Percentiles rank a stretch among this genome's conserved stretches.
Conservation (phyloP, 2,797 vertebrate genomes). For the Clarias laeviceps region DNA sequence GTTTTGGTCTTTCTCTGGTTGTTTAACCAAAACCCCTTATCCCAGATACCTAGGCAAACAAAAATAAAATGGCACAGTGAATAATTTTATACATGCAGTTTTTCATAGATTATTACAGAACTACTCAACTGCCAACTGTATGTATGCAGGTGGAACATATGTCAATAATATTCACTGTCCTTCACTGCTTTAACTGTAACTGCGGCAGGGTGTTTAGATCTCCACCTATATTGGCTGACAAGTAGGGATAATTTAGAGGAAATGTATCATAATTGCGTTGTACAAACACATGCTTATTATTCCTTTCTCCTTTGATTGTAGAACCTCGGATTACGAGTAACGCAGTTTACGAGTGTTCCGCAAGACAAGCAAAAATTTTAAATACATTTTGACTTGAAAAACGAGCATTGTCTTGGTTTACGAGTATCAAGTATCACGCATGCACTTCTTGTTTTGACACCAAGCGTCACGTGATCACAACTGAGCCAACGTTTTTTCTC, state of each 20-base stretch:
- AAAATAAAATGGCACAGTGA: background rate
- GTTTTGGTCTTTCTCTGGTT: background rate
- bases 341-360: too few species aligned
- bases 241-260: constrained; percentile 56
- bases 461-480: too few species aligned
- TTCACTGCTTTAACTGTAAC: constrained; percentile 12
- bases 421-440: too few species aligned
- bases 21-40: background rate
- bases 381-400: too few species aligned
- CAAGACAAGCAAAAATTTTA: too few species aligned
- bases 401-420: too few species aligned
- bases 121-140: background rate
- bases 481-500: too few species aligned
- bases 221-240: constrained; percentile 37
- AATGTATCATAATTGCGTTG: constrained; percentile 55
- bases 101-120: background rate
- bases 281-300: constrained; percentile 56
- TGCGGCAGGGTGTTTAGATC: constrained; percentile 37
- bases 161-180: background rate
- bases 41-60: background rate
- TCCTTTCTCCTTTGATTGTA: constrained; percentile 43
- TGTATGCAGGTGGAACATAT: constrained; percentile 8
- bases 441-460: too few species aligned
- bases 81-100: background rate
- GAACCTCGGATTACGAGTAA: too few species aligned